Evolutionary conservation across 1,140 invertebrate genomes (phyloP).

Genomic region (Cecropterus lyciades): DNA sequence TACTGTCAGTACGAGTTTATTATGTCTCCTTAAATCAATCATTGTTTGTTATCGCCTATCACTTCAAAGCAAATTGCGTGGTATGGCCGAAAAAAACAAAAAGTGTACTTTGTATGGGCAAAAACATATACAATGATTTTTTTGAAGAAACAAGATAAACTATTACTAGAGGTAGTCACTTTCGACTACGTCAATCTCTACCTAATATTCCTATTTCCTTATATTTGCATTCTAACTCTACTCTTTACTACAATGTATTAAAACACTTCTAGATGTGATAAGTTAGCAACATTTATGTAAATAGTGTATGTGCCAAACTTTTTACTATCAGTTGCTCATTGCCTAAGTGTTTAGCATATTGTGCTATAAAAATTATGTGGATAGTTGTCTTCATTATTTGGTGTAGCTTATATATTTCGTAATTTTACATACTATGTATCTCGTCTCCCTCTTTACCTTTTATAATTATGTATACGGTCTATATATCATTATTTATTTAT

Average conservation of each 20-base stretch:
- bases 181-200: background rate
- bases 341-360: constrained; percentile 23
- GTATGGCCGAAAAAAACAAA: no score
- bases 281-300: constrained; percentile 11
- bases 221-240: constrained; percentile 17
- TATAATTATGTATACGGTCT: constrained; percentile 20
- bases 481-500: constrained; percentile 1
- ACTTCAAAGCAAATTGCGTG: no score
- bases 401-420: background rate
- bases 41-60: no score
- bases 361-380: constrained; percentile 22
- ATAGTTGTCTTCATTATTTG: constrained; percentile 20
- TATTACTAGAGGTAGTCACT: no score
- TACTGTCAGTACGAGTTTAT: no score
- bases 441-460: constrained; percentile 2
- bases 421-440: constrained; percentile 9
- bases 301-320: constrained; percentile 27
- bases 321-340: constrained; percentile 28
- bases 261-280: constrained; percentile 15
- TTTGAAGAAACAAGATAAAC: no score
- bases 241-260: constrained; percentile 11
- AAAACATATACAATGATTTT: no score
- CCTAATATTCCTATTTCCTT: background rate
- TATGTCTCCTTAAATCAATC: no score
- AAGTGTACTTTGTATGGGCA: no score